Evolutionary conservation across 2,888 invertebrate genomes (phyloP).

Genomic region (Heliconius erato): DNA sequence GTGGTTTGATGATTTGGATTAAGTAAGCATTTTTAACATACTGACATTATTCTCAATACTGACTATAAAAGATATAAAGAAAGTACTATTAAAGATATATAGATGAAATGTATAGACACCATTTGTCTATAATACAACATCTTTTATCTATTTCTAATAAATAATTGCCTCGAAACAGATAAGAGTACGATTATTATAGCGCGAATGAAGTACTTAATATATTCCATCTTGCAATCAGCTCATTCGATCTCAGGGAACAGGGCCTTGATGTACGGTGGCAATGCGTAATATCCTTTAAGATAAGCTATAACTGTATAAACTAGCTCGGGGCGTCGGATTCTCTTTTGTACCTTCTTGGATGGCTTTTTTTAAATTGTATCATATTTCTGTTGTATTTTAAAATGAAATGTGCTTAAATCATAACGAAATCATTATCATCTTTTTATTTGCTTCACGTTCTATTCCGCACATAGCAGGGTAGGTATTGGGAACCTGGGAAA

Average conservation of each 20-base stretch:
- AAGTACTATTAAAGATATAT: too few species aligned
- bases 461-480: neutral
- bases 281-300: slow-evolving; percentile 65
- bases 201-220: slow-evolving; percentile 56
- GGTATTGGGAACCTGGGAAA: neutral
- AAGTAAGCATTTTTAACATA: neutral
- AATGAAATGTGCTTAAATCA: neutral
- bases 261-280: slow-evolving; percentile 68
- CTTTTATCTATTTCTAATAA: slow-evolving; percentile 51
- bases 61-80: neutral
- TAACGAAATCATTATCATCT: too few species aligned
- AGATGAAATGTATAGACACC: neutral
- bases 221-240: slow-evolving; percentile 56
- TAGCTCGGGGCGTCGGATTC: slow-evolving; percentile 36
- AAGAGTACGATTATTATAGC: slow-evolving; percentile 53
- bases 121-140: slow-evolving; percentile 26
- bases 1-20: too few species aligned
- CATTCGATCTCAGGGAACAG: slow-evolving; percentile 54
- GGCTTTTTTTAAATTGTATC: neutral
- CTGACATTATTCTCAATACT: neutral
- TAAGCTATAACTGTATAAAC: slow-evolving; percentile 57
- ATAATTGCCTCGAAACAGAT: slow-evolving; percentile 55
- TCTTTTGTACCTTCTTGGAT: neutral
- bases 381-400: neutral
- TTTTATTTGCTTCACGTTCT: neutral